Base-by-base conservation (phyloP, 2,888 invertebrate species). In the Ichneumoninae sp. region DNA sequence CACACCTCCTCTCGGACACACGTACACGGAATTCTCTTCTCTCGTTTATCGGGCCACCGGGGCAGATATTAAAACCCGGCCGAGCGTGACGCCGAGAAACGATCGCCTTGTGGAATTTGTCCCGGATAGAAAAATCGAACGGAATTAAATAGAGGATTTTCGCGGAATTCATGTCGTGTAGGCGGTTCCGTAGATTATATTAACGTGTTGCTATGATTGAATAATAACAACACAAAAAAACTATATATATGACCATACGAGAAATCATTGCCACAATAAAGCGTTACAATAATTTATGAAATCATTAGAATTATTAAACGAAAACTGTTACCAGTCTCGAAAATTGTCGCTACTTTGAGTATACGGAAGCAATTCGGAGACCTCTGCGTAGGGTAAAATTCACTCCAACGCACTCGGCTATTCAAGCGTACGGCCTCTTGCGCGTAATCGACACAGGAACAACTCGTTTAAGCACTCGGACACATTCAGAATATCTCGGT, bases 41-140 rank as follows among this genome's bases (percentile, higher is more conserved):
- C 71, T 70, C 75, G 79, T 79, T 85, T 82, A 82, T 85, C 82
- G 82, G 81, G 82, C 82, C 71, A 85, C 85, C 79, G 74, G 85
- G 85, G 79, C 79, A 79, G 81, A 82, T 85, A 85, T 81, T 79
- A 79, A 85, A 85, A 81, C 78, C 82, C 85, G 79, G 75, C 73
- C 71, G 75, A 79, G 85, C 85, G 82, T 79, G 66, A 47, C 33
- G 52, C 80, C 40, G 80, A 57, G 77, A 81, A 63, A 78, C 75
- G 66, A 85, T 71, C 82, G 75, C 66, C 79, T 79, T 75, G 81
- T 79, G 79, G 82, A 85, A 82, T 85, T 81, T 76, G 44, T 74
- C 54, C 66, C 40, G 65, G 52, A 66, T 66, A 71, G 66, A 75
- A 78, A 78, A 82, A 85, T 71, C 74, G 50, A 79, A 79, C 69